A percentile compares a stretch with the other conserved stretches of the same genome.
Conservation (phyloP, 2,888 invertebrate species). For the Didymodactylos carnosus region DNA sequence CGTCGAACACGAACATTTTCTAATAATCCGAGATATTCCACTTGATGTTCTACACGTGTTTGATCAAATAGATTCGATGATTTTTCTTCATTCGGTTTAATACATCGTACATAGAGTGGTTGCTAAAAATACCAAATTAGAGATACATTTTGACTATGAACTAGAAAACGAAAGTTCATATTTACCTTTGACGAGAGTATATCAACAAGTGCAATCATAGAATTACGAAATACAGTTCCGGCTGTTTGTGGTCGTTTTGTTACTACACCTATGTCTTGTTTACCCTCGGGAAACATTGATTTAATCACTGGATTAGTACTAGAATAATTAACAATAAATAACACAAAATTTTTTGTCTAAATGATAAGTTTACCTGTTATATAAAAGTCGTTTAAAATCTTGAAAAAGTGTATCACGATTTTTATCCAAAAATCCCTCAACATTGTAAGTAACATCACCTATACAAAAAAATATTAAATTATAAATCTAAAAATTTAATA, state of each 20-base stretch:
- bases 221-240: conserved; percentile 76
- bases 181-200: conserved; percentile 58
- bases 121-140: conserved; percentile 38
- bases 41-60: conserved; percentile 46
- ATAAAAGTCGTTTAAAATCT: conserved; percentile 78
- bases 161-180: not conserved
- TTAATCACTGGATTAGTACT: conserved; percentile 57
- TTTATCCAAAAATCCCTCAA: conserved; percentile 80
- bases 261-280: conserved; percentile 59
- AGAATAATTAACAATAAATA: conserved; percentile 22
- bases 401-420: conserved; percentile 88
- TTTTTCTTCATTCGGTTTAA: conserved; percentile 88
- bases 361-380: conserved; percentile 40
- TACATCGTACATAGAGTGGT: conserved; percentile 85
- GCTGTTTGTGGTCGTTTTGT: conserved; percentile 85
- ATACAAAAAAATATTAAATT: not conserved
- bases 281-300: conserved; percentile 90
- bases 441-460: conserved; percentile 69
- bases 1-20: conserved; percentile 85
- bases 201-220: conserved; percentile 68
- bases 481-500: not conserved
- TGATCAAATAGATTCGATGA: conserved; percentile 64
- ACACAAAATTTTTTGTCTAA: not conserved
- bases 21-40: conserved; percentile 62
- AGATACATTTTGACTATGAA: not conserved